A percentile compares a stretch with the other conserved stretches of the same genome.
These are phyloP conservation scores for Matsumyia berberina DNA, from an alignment of 2,888 invertebrate species.

Conservation along the genomic window DNA sequence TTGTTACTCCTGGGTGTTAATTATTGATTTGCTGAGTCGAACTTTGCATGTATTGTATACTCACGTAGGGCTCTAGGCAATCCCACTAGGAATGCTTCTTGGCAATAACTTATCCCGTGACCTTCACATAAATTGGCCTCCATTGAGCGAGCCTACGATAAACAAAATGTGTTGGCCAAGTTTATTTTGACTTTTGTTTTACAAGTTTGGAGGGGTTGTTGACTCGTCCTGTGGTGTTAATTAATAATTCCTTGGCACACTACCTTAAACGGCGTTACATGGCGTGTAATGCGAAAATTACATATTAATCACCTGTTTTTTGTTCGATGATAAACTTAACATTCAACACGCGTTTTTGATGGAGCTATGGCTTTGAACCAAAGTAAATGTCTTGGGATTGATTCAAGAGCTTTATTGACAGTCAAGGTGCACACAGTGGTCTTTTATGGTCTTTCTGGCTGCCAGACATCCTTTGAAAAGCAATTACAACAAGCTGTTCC, in stretches of 20 bases:
- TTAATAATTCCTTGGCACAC: conserved; percentile 1
- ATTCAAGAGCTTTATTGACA: too few species aligned
- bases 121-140: not conserved
- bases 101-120: not conserved
- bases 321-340: not conserved
- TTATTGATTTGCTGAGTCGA: conserved; percentile 2
- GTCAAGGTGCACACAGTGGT: too few species aligned
- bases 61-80: not conserved
- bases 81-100: not conserved
- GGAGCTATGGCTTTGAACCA: too few species aligned
- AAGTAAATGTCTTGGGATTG: too few species aligned
- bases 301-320: not conserved
- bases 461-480: too few species aligned
- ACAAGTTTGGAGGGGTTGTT: not conserved
- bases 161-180: conserved; percentile 2
- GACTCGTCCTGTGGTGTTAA: not conserved
- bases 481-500: not conserved
- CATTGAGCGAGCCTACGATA: not conserved
- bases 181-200: not conserved
- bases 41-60: too few species aligned
- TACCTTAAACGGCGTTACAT: not conserved
- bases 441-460: too few species aligned
- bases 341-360: not conserved
- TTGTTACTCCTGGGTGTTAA: not conserved
- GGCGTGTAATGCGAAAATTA: not conserved